Base-by-base conservation (phyloP, 2,888 invertebrate genomes). In the Gibbula magus region DNA sequence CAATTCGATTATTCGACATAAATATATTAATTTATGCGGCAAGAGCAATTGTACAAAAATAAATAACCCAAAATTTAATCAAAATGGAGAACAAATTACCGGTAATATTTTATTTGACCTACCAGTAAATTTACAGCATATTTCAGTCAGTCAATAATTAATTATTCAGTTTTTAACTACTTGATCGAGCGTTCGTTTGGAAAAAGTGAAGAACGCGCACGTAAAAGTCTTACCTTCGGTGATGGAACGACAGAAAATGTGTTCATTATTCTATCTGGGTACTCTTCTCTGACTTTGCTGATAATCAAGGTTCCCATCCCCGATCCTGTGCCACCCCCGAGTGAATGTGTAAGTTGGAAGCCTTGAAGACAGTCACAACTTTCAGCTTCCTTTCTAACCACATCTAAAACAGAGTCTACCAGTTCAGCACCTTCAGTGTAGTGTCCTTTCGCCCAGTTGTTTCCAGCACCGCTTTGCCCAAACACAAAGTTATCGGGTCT, bases 191-290 rank as follows among this genome's bases (percentile, higher is more conserved):
- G 45, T 45, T 45, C 45, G 5, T 45, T 45, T 45, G 1, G 4
- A 13, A 45, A 45, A 45, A 45, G 45, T 45, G 45, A 45, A 10
- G 1, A 45, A 45, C 45, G n/a, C 35, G 73, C 74, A 13, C 61
- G 29, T n/a, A 52, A 77, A 53, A 79, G 95, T 97, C 97, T 52
- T 78, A 92, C 92, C 94, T 96, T 96, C 3, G 96, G 96, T 8
- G 96, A 96, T 32, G 97, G 93, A 95, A 98, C 95, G 83, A 98
- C 97, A 84, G 97, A 97, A 94, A 97, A 98, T 92, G 98, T 98
- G 95, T 97, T 97, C 98, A 98, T 98, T 90, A 98, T 98, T 94
- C 98, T 96, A 94, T 98, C 98, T 88, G 98, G 98, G 93, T 98
- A 98, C 94, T 98, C 98, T 94, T 98, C 98, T 89, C 98, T 95